Evolutionary conservation across 2,113 vertebrate species (phyloP).

Genomic region (Probosciger aterrimus): DNA sequence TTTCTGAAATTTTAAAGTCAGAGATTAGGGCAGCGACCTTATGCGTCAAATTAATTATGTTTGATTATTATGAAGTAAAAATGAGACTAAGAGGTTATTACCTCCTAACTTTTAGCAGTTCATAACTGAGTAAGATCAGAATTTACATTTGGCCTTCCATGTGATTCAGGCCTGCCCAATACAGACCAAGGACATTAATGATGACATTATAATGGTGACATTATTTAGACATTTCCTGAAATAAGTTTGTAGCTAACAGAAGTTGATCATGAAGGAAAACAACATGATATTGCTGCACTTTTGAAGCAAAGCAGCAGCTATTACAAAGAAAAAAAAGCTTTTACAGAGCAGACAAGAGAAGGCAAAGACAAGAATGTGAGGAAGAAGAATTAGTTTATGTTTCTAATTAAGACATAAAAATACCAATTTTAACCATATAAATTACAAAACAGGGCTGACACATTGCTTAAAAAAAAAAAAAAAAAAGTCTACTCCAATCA

Average conservation of each 20-base stretch:
- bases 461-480: neutral
- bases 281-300: neutral
- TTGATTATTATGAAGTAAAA: neutral
- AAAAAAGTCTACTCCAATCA: neutral
- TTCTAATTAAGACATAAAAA: neutral
- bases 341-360: neutral
- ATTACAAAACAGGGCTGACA: neutral
- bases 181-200: neutral
- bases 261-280: neutral
- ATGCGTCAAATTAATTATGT: neutral
- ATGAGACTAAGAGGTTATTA: neutral
- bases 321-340: neutral
- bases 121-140: neutral
- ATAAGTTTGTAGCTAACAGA: neutral
- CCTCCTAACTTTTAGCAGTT: neutral
- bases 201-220: neutral
- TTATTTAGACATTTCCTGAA: neutral
- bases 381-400: neutral
- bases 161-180: neutral
- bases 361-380: neutral
- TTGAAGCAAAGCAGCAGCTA: neutral
- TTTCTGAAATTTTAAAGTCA: neutral
- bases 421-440: neutral
- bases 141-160: neutral
- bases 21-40: neutral